These are phyloP conservation scores for Zootoca vivipara DNA, from an alignment of 2,113 vertebrate genomes.

Conservation along the genomic window DNA sequence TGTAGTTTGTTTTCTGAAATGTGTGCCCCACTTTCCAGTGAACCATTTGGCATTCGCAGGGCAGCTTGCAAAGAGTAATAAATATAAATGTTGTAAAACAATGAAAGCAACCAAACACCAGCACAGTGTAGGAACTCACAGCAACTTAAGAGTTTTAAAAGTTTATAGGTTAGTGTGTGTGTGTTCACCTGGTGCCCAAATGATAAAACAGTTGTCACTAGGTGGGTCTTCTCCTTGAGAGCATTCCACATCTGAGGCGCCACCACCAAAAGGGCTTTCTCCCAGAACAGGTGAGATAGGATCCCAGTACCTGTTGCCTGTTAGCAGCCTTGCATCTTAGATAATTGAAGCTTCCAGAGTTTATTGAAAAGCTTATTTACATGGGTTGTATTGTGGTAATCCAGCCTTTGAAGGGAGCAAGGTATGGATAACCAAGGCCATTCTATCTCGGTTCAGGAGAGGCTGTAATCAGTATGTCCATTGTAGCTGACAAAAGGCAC, in stretches of 20 bases:
- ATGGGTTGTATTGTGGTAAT: background rate
- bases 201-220: background rate
- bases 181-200: background rate
- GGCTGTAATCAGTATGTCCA: background rate
- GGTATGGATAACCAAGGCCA: background rate
- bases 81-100: background rate
- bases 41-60: background rate
- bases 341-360: background rate
- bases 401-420: background rate
- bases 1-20: background rate
- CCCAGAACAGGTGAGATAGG: background rate
- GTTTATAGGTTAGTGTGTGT: background rate
- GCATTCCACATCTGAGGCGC: too few species aligned
- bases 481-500: background rate
- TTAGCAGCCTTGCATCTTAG: background rate
- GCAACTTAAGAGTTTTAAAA: background rate
- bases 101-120: background rate
- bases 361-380: background rate
- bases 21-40: background rate
- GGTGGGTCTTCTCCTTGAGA: background rate
- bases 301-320: background rate
- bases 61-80: too few species aligned
- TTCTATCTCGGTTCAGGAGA: background rate
- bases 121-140: background rate
- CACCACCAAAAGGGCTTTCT: background rate